Evolutionary conservation across 2,797 vertebrate species (phyloP).

Genomic region (Liasis olivaceus): DNA sequence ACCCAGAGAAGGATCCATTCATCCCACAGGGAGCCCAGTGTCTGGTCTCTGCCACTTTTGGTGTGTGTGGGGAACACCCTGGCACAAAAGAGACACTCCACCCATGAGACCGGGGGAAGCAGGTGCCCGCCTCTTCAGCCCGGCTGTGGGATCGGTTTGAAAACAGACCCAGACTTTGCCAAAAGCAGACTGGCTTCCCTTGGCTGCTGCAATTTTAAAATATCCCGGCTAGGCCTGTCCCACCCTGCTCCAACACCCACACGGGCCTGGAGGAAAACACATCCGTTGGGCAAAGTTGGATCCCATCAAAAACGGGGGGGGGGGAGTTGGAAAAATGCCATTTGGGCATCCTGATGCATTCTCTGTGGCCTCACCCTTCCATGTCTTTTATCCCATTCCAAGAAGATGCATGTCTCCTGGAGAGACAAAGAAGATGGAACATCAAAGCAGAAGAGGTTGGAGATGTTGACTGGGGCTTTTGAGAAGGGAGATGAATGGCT

Average conservation of each 20-base stretch:
- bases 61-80: background rate
- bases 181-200: background rate
- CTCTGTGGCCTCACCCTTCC: background rate
- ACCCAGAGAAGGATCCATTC: conserved; percentile 13
- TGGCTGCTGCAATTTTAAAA: conserved; percentile 2
- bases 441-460: background rate
- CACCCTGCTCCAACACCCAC: conserved; percentile 12
- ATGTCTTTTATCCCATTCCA: background rate
- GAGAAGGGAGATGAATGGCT: background rate
- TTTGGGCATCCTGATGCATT: background rate
- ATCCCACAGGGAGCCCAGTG: background rate
- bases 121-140: background rate
- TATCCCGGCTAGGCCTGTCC: background rate
- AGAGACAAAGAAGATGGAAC: background rate
- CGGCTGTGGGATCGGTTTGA: background rate
- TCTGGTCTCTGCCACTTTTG: conserved; percentile 19
- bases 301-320: background rate
- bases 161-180: background rate
- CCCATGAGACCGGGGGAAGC: background rate
- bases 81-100: background rate
- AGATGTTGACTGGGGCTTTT: background rate
- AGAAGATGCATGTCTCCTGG: background rate
- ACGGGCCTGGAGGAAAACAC: background rate
- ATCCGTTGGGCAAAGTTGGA: background rate
- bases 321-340: background rate